phyloP scores from a whole-genome alignment of 2,113 vertebrate genomes.

The Oreotrochilus melanogaster region DNA sequence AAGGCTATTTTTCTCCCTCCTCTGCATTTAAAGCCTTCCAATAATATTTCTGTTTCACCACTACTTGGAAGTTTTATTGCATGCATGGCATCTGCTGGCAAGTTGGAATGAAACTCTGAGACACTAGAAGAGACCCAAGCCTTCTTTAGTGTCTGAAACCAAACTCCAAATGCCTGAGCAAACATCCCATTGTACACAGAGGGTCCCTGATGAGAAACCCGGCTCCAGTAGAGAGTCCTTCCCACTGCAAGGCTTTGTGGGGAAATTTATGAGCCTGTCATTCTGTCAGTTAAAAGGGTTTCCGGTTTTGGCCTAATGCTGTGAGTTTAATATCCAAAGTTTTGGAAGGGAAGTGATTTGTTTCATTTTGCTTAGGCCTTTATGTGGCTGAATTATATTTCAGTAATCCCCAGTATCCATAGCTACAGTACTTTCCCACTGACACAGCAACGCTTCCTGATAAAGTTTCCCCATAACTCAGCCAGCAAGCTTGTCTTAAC shows the following conservation, averaged over 20 bases:
- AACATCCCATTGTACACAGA: conserved; percentile 55
- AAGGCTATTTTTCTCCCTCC: neutral
- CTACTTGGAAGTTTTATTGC: neutral
- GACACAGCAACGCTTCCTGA: conserved; percentile 42
- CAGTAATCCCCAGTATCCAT: conserved; percentile 68
- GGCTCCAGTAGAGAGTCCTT: conserved; percentile 5
- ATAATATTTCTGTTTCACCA: neutral
- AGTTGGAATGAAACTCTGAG: neutral
- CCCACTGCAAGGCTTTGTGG: conserved; percentile 40
- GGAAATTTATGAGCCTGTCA: conserved; percentile 67
- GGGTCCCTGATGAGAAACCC: conserved; percentile 45
- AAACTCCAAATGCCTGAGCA: conserved; percentile 29
- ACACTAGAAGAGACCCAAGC: conserved; percentile 22
- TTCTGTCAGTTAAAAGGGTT: conserved; percentile 57
- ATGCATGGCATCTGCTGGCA: neutral
- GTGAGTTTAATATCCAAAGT: conserved; percentile 61
- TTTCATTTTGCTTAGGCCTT: conserved; percentile 63
- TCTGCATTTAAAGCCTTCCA: conserved; percentile 8
- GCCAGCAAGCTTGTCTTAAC: conserved; percentile 46
- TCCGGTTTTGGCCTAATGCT: conserved; percentile 22
- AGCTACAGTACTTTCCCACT: conserved; percentile 65
- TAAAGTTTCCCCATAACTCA: conserved; percentile 51
- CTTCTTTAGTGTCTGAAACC: conserved; percentile 20
- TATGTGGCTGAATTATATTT: conserved; percentile 66
- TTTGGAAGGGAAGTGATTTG: conserved; percentile 67